Evolutionary conservation across 2,888 invertebrate species (phyloP).

Genomic region (Dasysyrphus tricinctus): DNA sequence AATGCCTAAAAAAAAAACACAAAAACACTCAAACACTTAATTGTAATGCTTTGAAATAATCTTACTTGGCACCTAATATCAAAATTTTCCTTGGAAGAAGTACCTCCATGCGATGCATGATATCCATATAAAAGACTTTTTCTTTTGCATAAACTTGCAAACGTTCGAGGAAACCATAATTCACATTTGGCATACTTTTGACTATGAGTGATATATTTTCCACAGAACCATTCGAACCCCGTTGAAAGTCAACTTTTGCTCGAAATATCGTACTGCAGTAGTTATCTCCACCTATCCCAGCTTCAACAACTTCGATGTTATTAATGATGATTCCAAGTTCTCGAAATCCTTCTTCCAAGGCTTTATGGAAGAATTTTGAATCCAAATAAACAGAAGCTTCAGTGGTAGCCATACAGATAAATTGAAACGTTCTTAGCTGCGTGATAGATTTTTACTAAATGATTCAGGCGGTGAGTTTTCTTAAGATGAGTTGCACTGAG

Average conservation of each 20-base stretch:
- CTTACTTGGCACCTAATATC: constrained; percentile 80
- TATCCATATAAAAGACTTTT: constrained; percentile 82
- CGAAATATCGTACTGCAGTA: constrained; percentile 82
- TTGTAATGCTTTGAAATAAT: neutral
- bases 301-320: constrained; percentile 77
- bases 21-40: neutral
- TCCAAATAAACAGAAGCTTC: constrained; percentile 76
- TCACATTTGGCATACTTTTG: constrained; percentile 81
- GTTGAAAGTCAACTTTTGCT: constrained; percentile 78
- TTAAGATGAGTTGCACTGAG: constrained; percentile 22
- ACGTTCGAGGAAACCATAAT: constrained; percentile 82
- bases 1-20: constrained; percentile 77
- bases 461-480: constrained; percentile 3
- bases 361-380: constrained; percentile 78
- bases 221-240: constrained; percentile 55
- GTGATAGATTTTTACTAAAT: constrained; percentile 41
- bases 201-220: constrained; percentile 78
- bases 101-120: constrained; percentile 83
- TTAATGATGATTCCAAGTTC: constrained; percentile 78
- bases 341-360: constrained; percentile 80
- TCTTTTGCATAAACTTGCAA: constrained; percentile 84
- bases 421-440: constrained; percentile 18
- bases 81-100: constrained; percentile 82
- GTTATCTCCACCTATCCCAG: constrained; percentile 81
- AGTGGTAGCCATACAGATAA: constrained; percentile 26